Evolutionary conservation across 2,113 vertebrate species (phyloP).

Genomic region (Calonectris borealis): DNA sequence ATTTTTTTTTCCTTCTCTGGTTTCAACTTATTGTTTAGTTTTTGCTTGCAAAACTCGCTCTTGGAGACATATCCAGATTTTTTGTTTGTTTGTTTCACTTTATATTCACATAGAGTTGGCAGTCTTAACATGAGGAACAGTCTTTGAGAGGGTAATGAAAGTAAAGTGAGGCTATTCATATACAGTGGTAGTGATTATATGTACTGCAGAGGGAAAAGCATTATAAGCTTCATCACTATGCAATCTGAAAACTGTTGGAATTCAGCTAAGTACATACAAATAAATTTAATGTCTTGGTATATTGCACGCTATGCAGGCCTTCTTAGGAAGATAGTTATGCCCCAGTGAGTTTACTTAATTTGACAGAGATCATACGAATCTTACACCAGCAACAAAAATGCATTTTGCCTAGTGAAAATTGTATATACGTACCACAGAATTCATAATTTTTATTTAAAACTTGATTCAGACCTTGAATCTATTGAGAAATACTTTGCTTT

Average conservation of each 20-base stretch:
- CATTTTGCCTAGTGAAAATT: background rate
- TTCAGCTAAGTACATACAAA: background rate
- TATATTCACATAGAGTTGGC: background rate
- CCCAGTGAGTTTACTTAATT: background rate
- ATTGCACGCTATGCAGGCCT: background rate
- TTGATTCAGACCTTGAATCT: background rate
- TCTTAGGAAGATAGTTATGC: background rate
- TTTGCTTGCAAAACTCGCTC: background rate
- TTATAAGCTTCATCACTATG: background rate
- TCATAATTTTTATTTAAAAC: background rate
- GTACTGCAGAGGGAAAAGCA: background rate
- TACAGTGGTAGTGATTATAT: background rate
- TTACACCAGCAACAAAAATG: background rate
- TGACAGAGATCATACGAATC: background rate
- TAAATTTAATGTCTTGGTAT: background rate
- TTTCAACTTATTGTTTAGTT: background rate
- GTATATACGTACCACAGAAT: background rate
- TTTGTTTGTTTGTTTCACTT: background rate
- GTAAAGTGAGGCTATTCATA: background rate
- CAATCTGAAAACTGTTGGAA: background rate
- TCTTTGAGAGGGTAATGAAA: background rate
- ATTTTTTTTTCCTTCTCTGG: background rate
- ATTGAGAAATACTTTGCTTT: background rate
- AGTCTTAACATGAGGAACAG: background rate
- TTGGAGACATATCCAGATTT: background rate